Base-by-base conservation (phyloP, 1,140 invertebrate genomes). In the Probaryconus sp. region DNA sequence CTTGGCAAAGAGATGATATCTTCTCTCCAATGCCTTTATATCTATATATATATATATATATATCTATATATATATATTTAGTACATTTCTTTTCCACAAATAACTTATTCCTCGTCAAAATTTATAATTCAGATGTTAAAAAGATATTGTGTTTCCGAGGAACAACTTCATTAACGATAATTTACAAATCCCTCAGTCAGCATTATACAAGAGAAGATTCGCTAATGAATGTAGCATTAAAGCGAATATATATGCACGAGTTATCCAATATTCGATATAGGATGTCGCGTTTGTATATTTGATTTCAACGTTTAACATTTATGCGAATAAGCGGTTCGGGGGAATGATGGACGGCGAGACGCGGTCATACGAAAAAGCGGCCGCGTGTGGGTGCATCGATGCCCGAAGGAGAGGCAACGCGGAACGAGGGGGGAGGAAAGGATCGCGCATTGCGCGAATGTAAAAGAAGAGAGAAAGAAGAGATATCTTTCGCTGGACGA, bases 261-360 rank as follows among this genome's bases (percentile, higher is more conserved):
- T 35, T 65, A 58, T 75, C 70, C 58, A 75, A 75, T 64, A 69
- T 75, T 61, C 58, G 53, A 75, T 69, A 75, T 69, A 60, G 64
- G 20, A 75, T 74, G 71, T 63, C 50, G 63, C 72, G 53, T 70
- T 70, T 38, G 60, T 75, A 69, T 69, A 69, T 75, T 75, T 69
- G 64, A 75, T 65, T 77, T 70, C 60, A 63, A 50, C 56, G 50
- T 70, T 63, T 70, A 61, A 65, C 65, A 65, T 74, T 70, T 70
- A 67, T 72, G 64, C 58, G 60, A 56, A 70, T 67, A 70, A 71
- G 63, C 61, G 50, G 53, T 78, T 51, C 50, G 58, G 75, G 75
- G 72, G 73, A 80, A 82, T 76, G 76, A 78, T 56, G 67, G 45
- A 78, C 56, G 63, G 35, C 77, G 63, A 72, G 79, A 76, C 78